Base-by-base conservation (phyloP, 2,888 invertebrate species). In the Drosophila yooni region DNA sequence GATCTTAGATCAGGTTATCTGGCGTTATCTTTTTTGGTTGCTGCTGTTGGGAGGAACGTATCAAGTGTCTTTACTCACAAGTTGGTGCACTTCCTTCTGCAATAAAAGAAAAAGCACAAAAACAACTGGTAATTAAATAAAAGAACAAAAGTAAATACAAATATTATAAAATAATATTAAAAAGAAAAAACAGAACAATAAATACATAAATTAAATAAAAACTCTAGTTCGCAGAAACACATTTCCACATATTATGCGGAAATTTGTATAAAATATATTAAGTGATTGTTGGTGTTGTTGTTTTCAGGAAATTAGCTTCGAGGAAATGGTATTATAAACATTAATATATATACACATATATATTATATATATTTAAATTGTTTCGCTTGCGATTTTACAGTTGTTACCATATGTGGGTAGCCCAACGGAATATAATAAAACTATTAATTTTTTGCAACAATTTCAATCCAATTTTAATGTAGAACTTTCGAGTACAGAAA, bases 31-130 rank as follows among this genome's bases (percentile, higher is more conserved):
- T 21, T 46, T 21, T 46, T 15, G 13, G 11, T 29, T 36, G 10
- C 27, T 34, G 25, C 1, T 13, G 3, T 25, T 36, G 8, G 6
- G 8, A 15, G 29, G 29, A 13, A 13, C 13, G 13, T 25, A 13
- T 21, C 15, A 11, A 31, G 29, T 61, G 11, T 51, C 18, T 53
- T 36, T 81, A 89, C 84, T 84, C 63, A 84, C 84, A 71, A 56
- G 89, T 87, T 67, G 74, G 69, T 52, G 74, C 69, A 74, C 60
- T 72, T 67, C 57, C 34, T 53, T 83, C 84, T 89, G 79, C 7
- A 70, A 62, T 36, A 53, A 72, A 8, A 51, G 43, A 73, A 67
- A 40, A n/a, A 51, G 51, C 69, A 63, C 11, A 21, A 72, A 38
- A 54, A 34, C 38, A 62, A 63, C 64, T 29, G 25, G 43, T 34